phyloP scores from a whole-genome alignment of 2,888 invertebrate species.

The Notodonta dromedarius region DNA sequence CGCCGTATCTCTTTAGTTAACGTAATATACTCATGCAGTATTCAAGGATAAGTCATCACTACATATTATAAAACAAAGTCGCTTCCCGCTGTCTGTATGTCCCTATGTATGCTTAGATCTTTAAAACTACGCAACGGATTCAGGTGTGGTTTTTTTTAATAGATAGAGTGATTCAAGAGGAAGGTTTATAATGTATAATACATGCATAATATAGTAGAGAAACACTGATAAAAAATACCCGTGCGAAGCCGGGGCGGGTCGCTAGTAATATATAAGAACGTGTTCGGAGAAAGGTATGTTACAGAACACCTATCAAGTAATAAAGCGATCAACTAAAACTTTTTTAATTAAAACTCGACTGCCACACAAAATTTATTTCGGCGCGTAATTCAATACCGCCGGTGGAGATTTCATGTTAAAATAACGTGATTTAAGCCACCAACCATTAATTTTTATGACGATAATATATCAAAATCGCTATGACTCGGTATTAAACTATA shows the following conservation, averaged over 20 bases:
- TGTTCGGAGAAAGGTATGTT: slow-evolving; percentile 21
- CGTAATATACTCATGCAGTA: no score
- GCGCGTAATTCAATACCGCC: slow-evolving; percentile 28
- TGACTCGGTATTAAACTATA: slow-evolving; percentile 1
- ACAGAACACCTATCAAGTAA: slow-evolving; percentile 29
- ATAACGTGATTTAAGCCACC: slow-evolving; percentile 16
- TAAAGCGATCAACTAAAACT: slow-evolving; percentile 36
- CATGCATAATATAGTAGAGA: no score
- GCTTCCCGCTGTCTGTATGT: no score
- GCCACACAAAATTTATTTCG: slow-evolving; percentile 32
- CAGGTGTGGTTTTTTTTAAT: no score
- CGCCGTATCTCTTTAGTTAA: no score
- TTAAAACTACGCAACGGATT: no score
- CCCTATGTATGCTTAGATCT: no score
- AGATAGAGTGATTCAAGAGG: no score
- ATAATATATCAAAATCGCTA: slow-evolving; percentile 14
- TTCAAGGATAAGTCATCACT: not conserved
- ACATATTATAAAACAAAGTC: no score
- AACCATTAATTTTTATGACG: slow-evolving; percentile 17
- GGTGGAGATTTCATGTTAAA: slow-evolving; percentile 18
- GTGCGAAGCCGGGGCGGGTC: no score
- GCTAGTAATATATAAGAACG: slow-evolving; percentile 19
- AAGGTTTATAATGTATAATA: no score
- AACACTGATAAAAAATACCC: no score
- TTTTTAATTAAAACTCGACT: slow-evolving; percentile 37